Base-by-base conservation (phyloP, 2,888 invertebrate genomes). In the Phyllotreta striolata region DNA sequence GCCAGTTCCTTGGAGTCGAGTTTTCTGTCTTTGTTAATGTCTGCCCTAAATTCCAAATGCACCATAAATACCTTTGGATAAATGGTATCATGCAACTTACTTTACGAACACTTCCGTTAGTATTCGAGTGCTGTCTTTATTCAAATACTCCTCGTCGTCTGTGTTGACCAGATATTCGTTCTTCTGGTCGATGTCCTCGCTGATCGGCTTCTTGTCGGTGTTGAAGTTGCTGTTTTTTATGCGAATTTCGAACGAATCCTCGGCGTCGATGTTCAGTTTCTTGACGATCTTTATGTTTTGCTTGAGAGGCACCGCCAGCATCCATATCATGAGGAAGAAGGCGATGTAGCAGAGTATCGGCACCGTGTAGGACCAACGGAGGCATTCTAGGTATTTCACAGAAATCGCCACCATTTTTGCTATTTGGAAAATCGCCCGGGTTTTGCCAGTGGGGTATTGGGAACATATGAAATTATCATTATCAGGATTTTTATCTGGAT, bases 1-100 rank as follows among this genome's bases (percentile, higher is more conserved):
- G 88, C 84, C 58, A 91, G 73, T 77, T 91, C 91, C 68, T 85
- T 85, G 13, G 86, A 85, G 67, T 85, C 86, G 49, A 90, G 75
- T 49, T 84, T 82, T 3, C 82, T 79, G 73, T 88, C 86, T 43
- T 81, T 81, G 75, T 89, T 84, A 9, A 79, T 80, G 74, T 90
- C 90, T 5, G 89, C 89, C 67, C 88, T 88, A 7, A 47, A 60
- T 14, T 38, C 10, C 12, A 3, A 12, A 55, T n/a, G 9, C n/a
- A 7, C 14, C 14, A 14, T 38, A 9, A 7, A 14, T 13, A 40
- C 9, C 10, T 41, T 3, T 39, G 38, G 34, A 54, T 10, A 35
- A 44, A 6, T 3, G 10, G 37, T 41, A 34, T 40, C 39, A 54
- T 12, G 46, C 12, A 55, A 74, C 78, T 75, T 78, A 83, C 83